Evolutionary conservation across 2,888 invertebrate species (phyloP), one percentile per base, ranked within the genome.

Genomic region (Macaria notata): DNA sequence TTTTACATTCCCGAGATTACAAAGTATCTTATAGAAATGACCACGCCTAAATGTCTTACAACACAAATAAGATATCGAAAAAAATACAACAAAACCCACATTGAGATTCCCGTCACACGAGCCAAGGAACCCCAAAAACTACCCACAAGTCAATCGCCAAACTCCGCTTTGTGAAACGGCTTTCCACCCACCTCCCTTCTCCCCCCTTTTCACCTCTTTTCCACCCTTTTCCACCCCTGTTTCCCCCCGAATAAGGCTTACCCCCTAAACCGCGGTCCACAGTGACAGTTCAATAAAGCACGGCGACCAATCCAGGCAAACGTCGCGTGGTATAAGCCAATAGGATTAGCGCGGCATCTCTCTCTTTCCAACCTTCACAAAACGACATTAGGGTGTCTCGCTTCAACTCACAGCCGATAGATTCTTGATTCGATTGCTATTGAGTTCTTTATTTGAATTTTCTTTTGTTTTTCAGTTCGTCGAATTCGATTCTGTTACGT

Each of bases 261-360:
- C 86, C 88, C 84, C 89, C 88, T 83, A 81, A 88, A 87, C 88
- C 85, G 80, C 86, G 81, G 84, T 86, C 86, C 84, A 86, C 89
- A 86, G 88, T 90, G 91, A 90, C 90, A 90, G 89, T 90, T 89
- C 89, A 91, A 89, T 90, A 90, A 86, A 86, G 86, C 88, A 88
- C 81, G 70, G 78, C 86, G 86, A 90, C 91, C 91, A 91, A 91
- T 91, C 88, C 81, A 76, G 82, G 89, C 90, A 91, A 91, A 91
- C 88, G 88, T 91, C 91, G 91, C 81, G 83, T 73, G 77, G 84
- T 90, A 87, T 91, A 91, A 90, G 89, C 91, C 91, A 91, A 90
- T 90, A 88, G 91, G 91, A 91, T 91, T 91, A 91, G 85, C 90
- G 86, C 78, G 84, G 75, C 72, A 41, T 59, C 62, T 62, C 69